Evolutionary conservation across 2,797 vertebrate species (phyloP).

Genomic region (Sarcoramphus papa): DNA sequence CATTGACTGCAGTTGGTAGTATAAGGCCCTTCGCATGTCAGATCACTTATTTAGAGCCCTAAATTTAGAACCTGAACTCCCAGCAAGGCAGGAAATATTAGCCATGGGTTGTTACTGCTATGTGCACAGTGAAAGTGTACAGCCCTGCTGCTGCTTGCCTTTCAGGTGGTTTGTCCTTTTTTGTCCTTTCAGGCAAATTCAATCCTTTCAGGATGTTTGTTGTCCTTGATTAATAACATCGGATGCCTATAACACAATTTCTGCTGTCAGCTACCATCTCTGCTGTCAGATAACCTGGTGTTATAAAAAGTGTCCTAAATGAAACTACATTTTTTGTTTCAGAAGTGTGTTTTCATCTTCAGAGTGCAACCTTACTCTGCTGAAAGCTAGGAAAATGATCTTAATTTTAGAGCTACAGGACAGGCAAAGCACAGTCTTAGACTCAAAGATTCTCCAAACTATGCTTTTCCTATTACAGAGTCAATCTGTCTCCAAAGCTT

Average conservation of each 20-base stretch:
- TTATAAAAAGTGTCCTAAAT: background rate
- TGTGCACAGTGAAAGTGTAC: fast-evolving
- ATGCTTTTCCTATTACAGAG: background rate
- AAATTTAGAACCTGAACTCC: background rate
- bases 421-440: background rate
- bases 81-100: background rate
- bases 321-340: background rate
- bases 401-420: background rate
- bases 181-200: background rate
- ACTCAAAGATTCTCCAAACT: background rate
- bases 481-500: background rate
- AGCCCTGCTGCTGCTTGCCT: background rate
- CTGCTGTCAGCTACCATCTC: background rate
- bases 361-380: background rate
- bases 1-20: background rate
- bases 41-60: background rate
- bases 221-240: background rate
- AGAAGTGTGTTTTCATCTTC: background rate
- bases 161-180: background rate
- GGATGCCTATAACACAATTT: background rate
- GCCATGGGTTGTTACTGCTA: background rate
- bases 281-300: background rate
- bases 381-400: background rate
- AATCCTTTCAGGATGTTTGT: background rate
- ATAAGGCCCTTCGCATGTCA: background rate